Evolutionary conservation across 1,140 invertebrate genomes (phyloP).

Genomic region (Drosophila athabasca): DNA sequence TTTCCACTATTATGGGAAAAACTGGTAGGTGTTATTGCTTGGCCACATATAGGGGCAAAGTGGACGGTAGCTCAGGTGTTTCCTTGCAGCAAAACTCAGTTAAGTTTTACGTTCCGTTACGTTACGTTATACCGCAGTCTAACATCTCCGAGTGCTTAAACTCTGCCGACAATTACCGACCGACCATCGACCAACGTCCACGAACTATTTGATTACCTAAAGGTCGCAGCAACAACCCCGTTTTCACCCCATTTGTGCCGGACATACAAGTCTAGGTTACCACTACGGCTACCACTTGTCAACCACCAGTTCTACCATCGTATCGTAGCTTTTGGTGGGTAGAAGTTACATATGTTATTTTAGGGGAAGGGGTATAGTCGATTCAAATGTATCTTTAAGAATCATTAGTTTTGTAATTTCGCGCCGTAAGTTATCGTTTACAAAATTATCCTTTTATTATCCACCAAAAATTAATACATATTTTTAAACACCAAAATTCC

Average conservation of each 20-base stretch:
- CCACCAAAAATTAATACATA: no score
- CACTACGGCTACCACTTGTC: not conserved
- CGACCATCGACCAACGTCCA: conserved; percentile 41
- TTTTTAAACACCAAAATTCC: no score
- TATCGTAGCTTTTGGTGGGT: no score
- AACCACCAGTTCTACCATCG: no score
- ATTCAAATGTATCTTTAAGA: no score
- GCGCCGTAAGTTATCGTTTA: no score
- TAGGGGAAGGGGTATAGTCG: no score
- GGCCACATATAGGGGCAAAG: conserved; percentile 22
- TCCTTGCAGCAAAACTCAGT: not conserved
- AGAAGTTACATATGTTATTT: no score
- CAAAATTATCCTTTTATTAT: no score
- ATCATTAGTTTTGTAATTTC: no score
- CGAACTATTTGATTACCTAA: not conserved
- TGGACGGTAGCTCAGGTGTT: conserved; percentile 6
- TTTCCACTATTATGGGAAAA: conserved; percentile 9
- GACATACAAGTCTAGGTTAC: conserved; percentile 9
- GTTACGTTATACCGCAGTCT: not conserved
- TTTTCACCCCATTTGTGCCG: conserved; percentile 10
- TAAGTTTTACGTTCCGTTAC: not conserved
- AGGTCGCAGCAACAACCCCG: conserved; percentile 27
- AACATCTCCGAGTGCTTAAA: conserved; percentile 6
- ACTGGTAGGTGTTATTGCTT: conserved; percentile 15
- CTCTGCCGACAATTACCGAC: conserved; percentile 20